Conservation (phyloP, 1,140 invertebrate species). For the Ctenoplectra terminalis region DNA sequence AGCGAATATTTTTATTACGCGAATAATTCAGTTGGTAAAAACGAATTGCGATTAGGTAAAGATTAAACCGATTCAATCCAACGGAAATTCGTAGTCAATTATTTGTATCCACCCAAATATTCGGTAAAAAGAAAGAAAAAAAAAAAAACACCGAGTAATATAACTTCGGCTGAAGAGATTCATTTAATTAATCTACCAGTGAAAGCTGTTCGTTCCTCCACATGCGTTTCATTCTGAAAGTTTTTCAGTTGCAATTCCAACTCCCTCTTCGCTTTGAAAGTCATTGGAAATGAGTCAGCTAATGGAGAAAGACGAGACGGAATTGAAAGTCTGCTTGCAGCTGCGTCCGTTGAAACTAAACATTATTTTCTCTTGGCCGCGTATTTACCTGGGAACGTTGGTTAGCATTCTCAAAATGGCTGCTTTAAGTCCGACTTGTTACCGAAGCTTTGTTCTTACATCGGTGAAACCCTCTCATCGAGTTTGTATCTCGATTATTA, state of each 20-base stretch:
- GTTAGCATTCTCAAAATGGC: slow-evolving; percentile 5
- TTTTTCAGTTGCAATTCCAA: slow-evolving; percentile 26
- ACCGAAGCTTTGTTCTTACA: not conserved
- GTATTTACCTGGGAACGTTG: not conserved
- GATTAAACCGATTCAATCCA: too few relatives aligned
- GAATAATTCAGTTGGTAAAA: too few relatives aligned
- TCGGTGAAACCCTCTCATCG: not conserved
- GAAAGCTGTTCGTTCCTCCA: slow-evolving; percentile 5
- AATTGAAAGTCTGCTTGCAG: slow-evolving; percentile 45
- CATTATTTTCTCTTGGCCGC: slow-evolving; percentile 24
- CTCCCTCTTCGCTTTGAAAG: slow-evolving; percentile 53
- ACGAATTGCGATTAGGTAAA: too few relatives aligned
- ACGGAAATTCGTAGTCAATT: not conserved
- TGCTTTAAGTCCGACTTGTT: not conserved
- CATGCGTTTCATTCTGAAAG: slow-evolving; percentile 34
- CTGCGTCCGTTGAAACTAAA: slow-evolving; percentile 20
- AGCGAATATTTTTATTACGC: too few relatives aligned
- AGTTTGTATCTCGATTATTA: too few relatives aligned
- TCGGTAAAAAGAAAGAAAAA: not conserved
- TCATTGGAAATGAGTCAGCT: slow-evolving; percentile 75
- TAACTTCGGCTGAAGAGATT: slow-evolving; percentile 45
- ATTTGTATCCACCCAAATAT: not conserved
- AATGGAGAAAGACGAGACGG: slow-evolving; percentile 66
- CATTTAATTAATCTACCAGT: slow-evolving; percentile 51
- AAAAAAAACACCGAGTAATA: slow-evolving; percentile 4